Conservation (phyloP, 2,888 invertebrate genomes). For the Ophion slaviceki region DNA sequence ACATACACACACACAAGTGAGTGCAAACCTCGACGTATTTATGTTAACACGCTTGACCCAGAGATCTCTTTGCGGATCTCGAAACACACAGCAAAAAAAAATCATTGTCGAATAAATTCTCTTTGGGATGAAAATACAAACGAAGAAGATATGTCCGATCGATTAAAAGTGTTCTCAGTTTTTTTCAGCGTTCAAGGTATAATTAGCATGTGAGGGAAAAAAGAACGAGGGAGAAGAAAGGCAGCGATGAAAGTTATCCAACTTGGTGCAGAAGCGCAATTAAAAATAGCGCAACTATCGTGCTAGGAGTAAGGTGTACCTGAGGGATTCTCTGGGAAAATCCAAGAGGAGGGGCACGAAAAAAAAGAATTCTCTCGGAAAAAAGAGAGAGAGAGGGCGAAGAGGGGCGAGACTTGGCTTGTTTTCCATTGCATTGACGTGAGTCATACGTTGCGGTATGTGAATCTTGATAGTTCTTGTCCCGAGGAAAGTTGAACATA, state of each 20-base stretch:
- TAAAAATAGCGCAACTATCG: slow-evolving; percentile 57
- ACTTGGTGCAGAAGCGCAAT: slow-evolving; percentile 57
- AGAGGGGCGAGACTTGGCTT: slow-evolving; percentile 54
- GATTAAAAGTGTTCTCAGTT: neutral
- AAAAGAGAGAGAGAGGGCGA: slow-evolving; percentile 39
- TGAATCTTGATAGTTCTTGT: slow-evolving; percentile 63
- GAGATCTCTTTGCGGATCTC: neutral
- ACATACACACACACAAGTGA: neutral
- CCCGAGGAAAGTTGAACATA: slow-evolving; percentile 66
- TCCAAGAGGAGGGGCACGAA: slow-evolving; percentile 9
- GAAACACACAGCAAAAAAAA: neutral
- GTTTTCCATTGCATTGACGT: slow-evolving; percentile 64
- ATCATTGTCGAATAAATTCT: neutral
- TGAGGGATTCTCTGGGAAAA: slow-evolving; percentile 7
- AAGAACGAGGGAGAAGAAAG: neutral
- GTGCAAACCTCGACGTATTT: neutral
- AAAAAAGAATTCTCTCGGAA: slow-evolving; percentile 42
- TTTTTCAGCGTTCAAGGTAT: neutral
- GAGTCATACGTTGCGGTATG: slow-evolving; percentile 66
- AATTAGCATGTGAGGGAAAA: neutral
- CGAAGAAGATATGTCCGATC: neutral
- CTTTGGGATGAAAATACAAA: slow-evolving; percentile 1
- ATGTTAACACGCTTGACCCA: neutral
- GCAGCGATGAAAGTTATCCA: slow-evolving; percentile 50
- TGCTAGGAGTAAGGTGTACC: slow-evolving; percentile 40